Evolutionary conservation across 2,113 vertebrate species (phyloP), one percentile per base, ranked within the genome.

Genomic region (Dermatemys mawii): DNA sequence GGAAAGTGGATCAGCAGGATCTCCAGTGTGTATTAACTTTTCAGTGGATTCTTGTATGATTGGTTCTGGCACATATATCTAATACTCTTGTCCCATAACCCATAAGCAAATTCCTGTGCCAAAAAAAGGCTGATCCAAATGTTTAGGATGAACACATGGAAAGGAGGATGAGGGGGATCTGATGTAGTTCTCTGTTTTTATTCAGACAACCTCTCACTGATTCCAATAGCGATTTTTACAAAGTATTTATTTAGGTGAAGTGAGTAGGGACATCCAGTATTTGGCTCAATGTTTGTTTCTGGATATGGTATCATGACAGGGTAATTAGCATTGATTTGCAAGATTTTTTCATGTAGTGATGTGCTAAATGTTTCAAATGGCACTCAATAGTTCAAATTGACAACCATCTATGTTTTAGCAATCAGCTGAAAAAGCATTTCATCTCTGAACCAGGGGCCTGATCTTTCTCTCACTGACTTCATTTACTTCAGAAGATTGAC

Each of bases 241-340:
- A 35, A n/a, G 60, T n/a, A 67, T 67, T n/a, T 67, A 67, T 35
- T 67, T 53, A 44, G 32, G 79, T 44, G 84, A n/a, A 9, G 3
- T 81, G 67, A 82, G 3, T 4, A 51, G 32, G n/a, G 78, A 70
- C 3, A 1, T 22, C 1, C 1, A 4, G 17, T n/a, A 6, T n/a
- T n/a, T 67, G 60, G 60, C 7, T 67, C 60, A 67, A 19, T 51
- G 8, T 4, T 79, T 75, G 3, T 75, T 86, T 14, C 35, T 3
- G 41, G 24, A 27, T 35, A 63, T 3, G 60, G 32, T 67, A n/a
- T n/a, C 60, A 27, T 75, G 49, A 63, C 29, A 55, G 75, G 63
- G 32, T 80, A 84, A 76, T n/a, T 11, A 17, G 6, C 51, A 54
- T 75, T 44, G 41, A 44, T 53, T 63, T 91, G 79, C 51, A 55